Percentiles rank a stretch among this genome's conserved stretches.
Conservation (phyloP, 2,888 invertebrate genomes). For the Agonum fuliginosum region DNA sequence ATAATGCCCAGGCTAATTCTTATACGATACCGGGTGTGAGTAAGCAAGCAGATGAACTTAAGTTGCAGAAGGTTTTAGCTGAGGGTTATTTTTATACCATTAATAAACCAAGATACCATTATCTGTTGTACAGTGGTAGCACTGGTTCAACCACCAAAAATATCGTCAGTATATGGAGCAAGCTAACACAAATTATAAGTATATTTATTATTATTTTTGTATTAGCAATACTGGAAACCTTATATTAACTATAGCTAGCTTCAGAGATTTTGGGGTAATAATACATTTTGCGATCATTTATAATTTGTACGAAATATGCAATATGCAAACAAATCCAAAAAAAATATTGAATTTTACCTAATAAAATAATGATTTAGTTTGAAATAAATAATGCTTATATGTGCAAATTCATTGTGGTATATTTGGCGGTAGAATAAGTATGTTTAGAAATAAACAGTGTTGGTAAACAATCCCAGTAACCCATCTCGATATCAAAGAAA, state of each 20-base stretch:
- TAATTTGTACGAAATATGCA: too few relatives aligned
- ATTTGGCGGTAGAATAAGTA: background rate
- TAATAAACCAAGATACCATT: conserved; percentile 19
- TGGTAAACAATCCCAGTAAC: conserved; percentile 2
- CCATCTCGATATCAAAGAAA: background rate
- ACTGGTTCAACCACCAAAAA: background rate
- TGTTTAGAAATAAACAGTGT: background rate
- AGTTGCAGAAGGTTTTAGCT: conserved; percentile 7
- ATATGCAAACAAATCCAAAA: too few relatives aligned
- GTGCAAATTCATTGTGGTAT: background rate
- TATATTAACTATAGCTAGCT: background rate
- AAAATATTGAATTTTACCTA: too few relatives aligned
- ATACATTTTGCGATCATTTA: conserved; percentile 9
- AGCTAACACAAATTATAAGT: background rate
- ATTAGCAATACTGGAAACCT: conserved; percentile 7
- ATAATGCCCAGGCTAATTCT: background rate
- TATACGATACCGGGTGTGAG: background rate
- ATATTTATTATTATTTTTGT: conserved; percentile 27
- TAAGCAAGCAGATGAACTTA: background rate
- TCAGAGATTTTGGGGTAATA: background rate
- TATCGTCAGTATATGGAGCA: too few relatives aligned
- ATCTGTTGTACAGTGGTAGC: background rate
- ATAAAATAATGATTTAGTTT: too few relatives aligned
- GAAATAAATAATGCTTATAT: too few relatives aligned
- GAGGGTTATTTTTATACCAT: conserved; percentile 30